Percentiles rank a stretch among this genome's conserved stretches.
These are phyloP conservation scores for Lucinisca nassula DNA, from an alignment of 2,888 invertebrate genomes.

Conservation along the genomic window DNA sequence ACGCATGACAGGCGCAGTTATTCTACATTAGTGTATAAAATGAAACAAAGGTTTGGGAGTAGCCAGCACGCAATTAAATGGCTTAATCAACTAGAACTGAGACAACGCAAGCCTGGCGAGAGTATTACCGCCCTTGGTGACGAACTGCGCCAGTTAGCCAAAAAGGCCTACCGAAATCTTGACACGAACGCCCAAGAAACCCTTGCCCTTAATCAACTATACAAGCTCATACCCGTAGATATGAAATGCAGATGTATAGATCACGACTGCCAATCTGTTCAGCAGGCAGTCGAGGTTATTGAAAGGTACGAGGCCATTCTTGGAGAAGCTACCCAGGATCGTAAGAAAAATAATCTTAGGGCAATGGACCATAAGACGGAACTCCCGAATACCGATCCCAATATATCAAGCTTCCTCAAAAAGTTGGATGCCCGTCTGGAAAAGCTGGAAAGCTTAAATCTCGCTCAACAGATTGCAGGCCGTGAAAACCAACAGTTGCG, in stretches of 20 bases:
- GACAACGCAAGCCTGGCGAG: neutral
- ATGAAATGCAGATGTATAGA: conserved; percentile 67
- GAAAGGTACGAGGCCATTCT: no score
- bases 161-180: conserved; percentile 42
- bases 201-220: conserved; percentile 53
- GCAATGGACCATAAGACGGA: neutral
- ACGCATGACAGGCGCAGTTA: neutral
- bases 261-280: conserved; percentile 48
- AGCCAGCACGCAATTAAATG: neutral
- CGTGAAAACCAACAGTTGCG: neutral
- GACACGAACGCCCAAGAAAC: conserved; percentile 51
- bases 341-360: neutral
- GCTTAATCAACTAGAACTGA: neutral
- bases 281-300: no score
- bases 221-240: conserved; percentile 49
- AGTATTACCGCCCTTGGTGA: neutral
- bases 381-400: neutral
- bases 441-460: neutral
- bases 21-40: neutral
- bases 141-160: conserved; percentile 15
- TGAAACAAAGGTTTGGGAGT: neutral
- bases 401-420: neutral
- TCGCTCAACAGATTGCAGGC: neutral
- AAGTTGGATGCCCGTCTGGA: neutral
- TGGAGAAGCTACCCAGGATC: conserved; percentile 5